Evolutionary conservation across 2,888 invertebrate species (phyloP).

Genomic region (Drosophila rellima): DNA sequence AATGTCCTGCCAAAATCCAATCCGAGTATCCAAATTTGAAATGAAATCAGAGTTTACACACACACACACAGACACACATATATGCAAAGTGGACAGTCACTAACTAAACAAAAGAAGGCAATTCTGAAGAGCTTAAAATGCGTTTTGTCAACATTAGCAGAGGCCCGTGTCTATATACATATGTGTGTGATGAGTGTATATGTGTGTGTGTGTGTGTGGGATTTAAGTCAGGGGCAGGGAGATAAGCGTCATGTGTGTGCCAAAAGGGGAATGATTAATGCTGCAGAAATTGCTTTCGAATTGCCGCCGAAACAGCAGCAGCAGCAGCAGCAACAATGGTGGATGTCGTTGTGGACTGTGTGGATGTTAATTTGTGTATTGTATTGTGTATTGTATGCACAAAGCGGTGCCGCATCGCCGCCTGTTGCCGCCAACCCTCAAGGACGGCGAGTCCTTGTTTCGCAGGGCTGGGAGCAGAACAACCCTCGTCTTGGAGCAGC

Average conservation of each 20-base stretch:
- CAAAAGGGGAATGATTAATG: constrained; percentile 73
- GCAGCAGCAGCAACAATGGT: constrained; percentile 36
- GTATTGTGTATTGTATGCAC: constrained; percentile 60
- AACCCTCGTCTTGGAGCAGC: constrained; percentile 57
- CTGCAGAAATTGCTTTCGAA: constrained; percentile 80
- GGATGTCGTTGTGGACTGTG: constrained; percentile 30
- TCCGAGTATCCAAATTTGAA: constrained; percentile 52
- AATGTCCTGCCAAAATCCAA: constrained; percentile 21
- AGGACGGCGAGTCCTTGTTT: constrained; percentile 40
- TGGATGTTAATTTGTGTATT: constrained; percentile 43
- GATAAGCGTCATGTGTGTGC: constrained; percentile 46
- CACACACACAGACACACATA: constrained; percentile 19
- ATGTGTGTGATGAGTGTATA: background rate
- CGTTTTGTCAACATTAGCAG: constrained; percentile 83
- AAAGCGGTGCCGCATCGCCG: constrained; percentile 49
- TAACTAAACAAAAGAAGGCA: constrained; percentile 75
- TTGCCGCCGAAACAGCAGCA: constrained; percentile 59
- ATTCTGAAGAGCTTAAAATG: constrained; percentile 81
- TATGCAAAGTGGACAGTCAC: constrained; percentile 37
- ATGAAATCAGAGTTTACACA: constrained; percentile 53
- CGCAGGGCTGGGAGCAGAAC: constrained; percentile 30
- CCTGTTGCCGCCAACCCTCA: constrained; percentile 72
- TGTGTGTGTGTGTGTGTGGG: background rate
- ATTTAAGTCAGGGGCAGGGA: background rate
- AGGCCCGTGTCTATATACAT: constrained; percentile 16